phyloP scores from a whole-genome alignment of 2,113 vertebrate genomes.

The Chrysemys picta region DNA sequence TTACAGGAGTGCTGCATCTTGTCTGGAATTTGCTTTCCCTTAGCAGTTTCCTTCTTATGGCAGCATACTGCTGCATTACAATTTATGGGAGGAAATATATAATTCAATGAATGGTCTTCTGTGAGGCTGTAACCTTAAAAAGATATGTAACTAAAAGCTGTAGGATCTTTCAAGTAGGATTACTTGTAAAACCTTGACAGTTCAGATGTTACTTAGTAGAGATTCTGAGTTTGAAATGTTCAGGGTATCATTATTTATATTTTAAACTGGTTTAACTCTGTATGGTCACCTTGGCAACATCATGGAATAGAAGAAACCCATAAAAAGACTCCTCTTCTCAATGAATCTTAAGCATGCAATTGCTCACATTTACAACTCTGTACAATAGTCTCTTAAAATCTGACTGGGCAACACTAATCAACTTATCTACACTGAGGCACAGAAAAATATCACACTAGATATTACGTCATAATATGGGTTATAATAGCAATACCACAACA shows the following conservation, averaged over 20 bases:
- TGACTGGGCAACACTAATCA: not conserved
- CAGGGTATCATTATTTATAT: constrained; percentile 42
- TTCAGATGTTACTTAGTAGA: constrained; percentile 47
- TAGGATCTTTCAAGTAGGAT: constrained; percentile 39
- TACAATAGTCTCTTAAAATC: constrained; percentile 25
- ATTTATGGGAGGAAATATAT: constrained; percentile 21
- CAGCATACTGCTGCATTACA: not conserved
- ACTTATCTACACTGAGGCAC: not conserved
- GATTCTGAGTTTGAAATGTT: constrained; percentile 53
- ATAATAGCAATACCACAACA: not conserved
- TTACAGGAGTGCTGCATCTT: constrained; percentile 29
- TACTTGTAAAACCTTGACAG: constrained; percentile 46
- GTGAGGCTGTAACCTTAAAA: constrained; percentile 42
- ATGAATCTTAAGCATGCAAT: constrained; percentile 35
- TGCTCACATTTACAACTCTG: not conserved
- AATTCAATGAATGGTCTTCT: constrained; percentile 22
- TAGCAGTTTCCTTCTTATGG: constrained; percentile 27
- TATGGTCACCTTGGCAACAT: constrained; percentile 50
- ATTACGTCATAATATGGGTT: not conserved
- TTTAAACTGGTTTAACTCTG: constrained; percentile 58
- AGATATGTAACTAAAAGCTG: constrained; percentile 32
- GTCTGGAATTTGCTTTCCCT: constrained; percentile 15
- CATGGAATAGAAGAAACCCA: constrained; percentile 19
- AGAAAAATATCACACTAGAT: not conserved
- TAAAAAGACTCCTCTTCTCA: not conserved